Base-by-base conservation (phyloP, 2,888 invertebrate genomes). In the Rapana venosa region DNA sequence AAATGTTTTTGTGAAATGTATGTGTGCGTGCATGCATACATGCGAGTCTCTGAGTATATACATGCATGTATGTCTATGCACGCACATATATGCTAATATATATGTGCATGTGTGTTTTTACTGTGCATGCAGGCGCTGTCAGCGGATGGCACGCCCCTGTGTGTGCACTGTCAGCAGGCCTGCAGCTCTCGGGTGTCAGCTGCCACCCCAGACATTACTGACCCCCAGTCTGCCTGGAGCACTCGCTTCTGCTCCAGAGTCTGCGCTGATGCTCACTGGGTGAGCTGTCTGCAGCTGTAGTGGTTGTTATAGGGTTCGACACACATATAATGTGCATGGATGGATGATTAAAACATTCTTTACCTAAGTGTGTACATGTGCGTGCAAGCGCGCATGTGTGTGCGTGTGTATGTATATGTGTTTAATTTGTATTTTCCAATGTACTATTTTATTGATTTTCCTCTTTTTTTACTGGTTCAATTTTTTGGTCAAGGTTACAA, bases 241-340 rank as follows among this genome's bases (percentile, higher is more conserved):
- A 95, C 95, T 0, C 90, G 95, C 26, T 95, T 95, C 90, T 95
- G 95, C 90, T 94, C 94, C 20, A 90, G 91, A 66, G 88, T 91
- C 26, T 95, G 95, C 91, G 93, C 94, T 88, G 94, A 95, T 81
- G 90, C 93, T 20, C 94, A 94, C 92, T 95, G 95, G 95, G 95
- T 95, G 93, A 90, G 93, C 6, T 1, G 11, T 77, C 77, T 30
- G 47, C 47, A 5, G 47, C 47, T 47, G 47, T 47, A 47, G 47
- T 2, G 47, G 47, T 47, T 2, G 47, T 47, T 47, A 8, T 47
- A 47, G 47, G 47, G 2, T 47, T 47, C 47, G 8, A 47, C 47
- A 47, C 47, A 47, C 47, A 47, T n/a, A n/a, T n/a, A n/a, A n/a
- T n/a, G n/a, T n/a, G n/a, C n/a, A n/a, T n/a, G n/a, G n/a, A n/a